A percentile compares a stretch with the other conserved stretches of the same genome.
Evolutionary conservation across 1,140 invertebrate species (phyloP).

Genomic region (Maniola jurtina): DNA sequence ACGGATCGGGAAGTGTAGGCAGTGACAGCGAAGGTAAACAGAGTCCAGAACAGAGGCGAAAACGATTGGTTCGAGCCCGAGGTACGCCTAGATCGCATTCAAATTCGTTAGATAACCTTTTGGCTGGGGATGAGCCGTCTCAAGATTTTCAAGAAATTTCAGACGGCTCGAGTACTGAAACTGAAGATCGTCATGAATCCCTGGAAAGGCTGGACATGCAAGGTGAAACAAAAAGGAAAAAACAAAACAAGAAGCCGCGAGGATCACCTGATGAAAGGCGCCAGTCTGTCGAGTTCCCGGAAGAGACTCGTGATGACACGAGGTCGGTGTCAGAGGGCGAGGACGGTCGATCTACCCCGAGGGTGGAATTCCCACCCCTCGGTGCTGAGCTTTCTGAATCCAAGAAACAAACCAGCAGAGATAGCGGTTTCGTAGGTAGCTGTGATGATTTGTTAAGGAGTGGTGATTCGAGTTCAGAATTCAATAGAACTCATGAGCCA

Average conservation of each 20-base stretch:
- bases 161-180: conserved; percentile 87
- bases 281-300: conserved; percentile 65
- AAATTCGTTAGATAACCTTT: conserved; percentile 87
- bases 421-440: conserved; percentile 92
- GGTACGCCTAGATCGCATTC: conserved; percentile 90
- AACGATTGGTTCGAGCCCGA: conserved; percentile 87
- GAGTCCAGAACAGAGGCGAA: conserved; percentile 90
- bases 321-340: conserved; percentile 81
- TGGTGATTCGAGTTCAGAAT: conserved; percentile 78
- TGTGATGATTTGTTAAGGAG: conserved; percentile 90
- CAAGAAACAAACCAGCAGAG: conserved; percentile 88
- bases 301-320: conserved; percentile 80
- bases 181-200: conserved; percentile 87
- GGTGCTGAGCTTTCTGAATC: conserved; percentile 77
- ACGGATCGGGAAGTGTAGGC: conserved; percentile 90
- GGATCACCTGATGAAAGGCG: conserved; percentile 79
- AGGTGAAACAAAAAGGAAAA: conserved; percentile 91
- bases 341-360: conserved; percentile 82
- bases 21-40: conserved; percentile 92
- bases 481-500: conserved; percentile 72
- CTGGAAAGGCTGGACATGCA: conserved; percentile 85
- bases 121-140: conserved; percentile 80
- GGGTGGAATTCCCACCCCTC: conserved; percentile 80
- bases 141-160: conserved; percentile 79
- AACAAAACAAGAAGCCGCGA: conserved; percentile 83